Base-by-base conservation (phyloP, 2,888 invertebrate genomes). In the Eupeodes luniger region DNA sequence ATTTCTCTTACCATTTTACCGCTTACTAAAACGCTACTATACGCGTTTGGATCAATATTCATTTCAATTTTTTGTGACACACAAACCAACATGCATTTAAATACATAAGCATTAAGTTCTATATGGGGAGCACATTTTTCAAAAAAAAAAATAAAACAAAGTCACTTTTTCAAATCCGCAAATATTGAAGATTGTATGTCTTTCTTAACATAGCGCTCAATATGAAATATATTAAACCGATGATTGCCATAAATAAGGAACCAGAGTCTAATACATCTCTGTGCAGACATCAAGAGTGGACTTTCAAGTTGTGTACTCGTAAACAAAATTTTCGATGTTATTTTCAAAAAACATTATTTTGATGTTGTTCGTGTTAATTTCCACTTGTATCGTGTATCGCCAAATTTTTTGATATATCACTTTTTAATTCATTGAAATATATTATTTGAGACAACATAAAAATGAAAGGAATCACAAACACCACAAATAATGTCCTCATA, bases 361-460 rank as follows among this genome's bases (percentile, higher is more conserved):
- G 27, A 72, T 40, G 70, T 57, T 72, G 57, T 72, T 47, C 57
- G 12, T 70, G 44, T 53, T 55, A 57, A 70, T 70, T 70, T 70
- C n/a, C n/a, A 57, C 27, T 57, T 72, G 44, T 47, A 72, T 57
- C 67, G 70, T 57, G 57, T 57, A 57, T 55, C 40, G 36, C 40
- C 27, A 40, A 55, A 49, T 27, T 49, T 67, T 49, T 34, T 72
- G 70, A 72, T 57, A 57, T 57, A 72, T 72, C 27, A 72, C 57
- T 72, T 72, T 72, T 72, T 72, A 72, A 72, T 72, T 72, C 70
- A 47, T 57, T 57, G 70, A 72, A 44, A 72, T 72, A 72, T 72
- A 57, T 72, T 44, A 44, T 57, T 53, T 6, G 16, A 36, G 36
- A 70, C 19, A 70, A 27, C 14, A 57, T 44, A 55, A 57, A 44